Base-by-base conservation (phyloP, 2,113 vertebrate species). In the Hassar affinis region DNA sequence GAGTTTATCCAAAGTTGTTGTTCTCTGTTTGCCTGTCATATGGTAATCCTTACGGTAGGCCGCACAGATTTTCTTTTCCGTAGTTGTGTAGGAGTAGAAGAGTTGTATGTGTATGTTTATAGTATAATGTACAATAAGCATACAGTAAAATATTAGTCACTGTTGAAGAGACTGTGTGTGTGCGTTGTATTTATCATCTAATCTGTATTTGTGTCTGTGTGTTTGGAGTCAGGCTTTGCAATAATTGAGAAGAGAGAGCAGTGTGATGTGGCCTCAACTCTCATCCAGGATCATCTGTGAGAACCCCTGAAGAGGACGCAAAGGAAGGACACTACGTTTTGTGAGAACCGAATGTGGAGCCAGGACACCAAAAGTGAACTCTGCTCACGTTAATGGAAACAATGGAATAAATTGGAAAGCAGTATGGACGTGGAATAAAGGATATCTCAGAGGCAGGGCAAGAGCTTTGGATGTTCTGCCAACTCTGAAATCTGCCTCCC, bases 351-450 rank as follows among this genome's bases (percentile, higher is more conserved):
- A 54, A 81, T 27, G 49, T 42, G 61, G 69, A 85, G 56, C 54
- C n/a, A 22, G 76, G 42, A 35, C 78, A 4, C 12, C 45, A 22
- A 81, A 56, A 83, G 49, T 80, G 75, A 83, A 83, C 61, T 35
- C 30, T 47, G 25, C 45, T 84, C 69, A 80, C 22, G 20, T 49
- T 62, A 52, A 69, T 45, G 56, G 54, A 81, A 80, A 84, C 81
- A 82, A 85, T 87, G 89, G 89, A 90, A 88, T 90, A 85, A 88
- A 84, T 82, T 25, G 47, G 64, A 80, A 79, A 74, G 54, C 81
- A 75, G 82, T 79, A 86, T 90, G 87, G 85, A 86, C 80, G 81
- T 88, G 86, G 85, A 90, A 87, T 87, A 87, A 88, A 56, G 87
- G 83, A 88, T 90, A 86, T 78, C 84, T 85, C 75, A 52, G 84